Conservation (phyloP, 2,797 vertebrate genomes). For the Pteropus rufus region DNA sequence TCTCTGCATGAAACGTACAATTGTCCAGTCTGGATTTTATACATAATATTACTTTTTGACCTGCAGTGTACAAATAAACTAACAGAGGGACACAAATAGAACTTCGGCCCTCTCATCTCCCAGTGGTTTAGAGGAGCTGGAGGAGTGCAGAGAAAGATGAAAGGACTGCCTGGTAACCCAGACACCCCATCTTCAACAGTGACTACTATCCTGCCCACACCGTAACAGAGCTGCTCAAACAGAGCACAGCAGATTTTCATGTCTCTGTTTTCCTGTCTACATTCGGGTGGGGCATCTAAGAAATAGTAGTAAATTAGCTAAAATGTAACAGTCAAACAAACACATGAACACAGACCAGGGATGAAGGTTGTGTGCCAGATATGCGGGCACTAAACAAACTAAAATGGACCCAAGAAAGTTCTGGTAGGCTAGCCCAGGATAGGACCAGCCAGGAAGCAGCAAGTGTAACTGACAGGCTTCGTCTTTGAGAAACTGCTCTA, state of each 20-base stretch:
- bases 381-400: not conserved
- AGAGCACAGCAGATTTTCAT: not conserved
- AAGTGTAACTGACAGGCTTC: not conserved
- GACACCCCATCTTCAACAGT: not conserved
- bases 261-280: not conserved
- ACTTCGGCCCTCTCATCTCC: not conserved
- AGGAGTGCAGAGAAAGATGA: not conserved
- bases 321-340: not conserved
- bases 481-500: not conserved
- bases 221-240: not conserved
- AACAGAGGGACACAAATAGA: conserved; percentile 29
- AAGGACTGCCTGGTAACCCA: not conserved
- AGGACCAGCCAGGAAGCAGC: not conserved
- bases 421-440: not conserved
- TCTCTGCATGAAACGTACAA: conserved; percentile 59
- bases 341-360: not conserved
- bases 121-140: not conserved
- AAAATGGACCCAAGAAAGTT: not conserved
- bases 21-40: conserved; percentile 61
- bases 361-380: not conserved
- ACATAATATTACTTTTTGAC: conserved; percentile 67
- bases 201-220: not conserved
- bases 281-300: not conserved
- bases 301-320: not conserved
- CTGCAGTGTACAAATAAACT: conserved; percentile 65